Conservation (phyloP, 2,888 invertebrate genomes). For the Heliconius ismenius region DNA sequence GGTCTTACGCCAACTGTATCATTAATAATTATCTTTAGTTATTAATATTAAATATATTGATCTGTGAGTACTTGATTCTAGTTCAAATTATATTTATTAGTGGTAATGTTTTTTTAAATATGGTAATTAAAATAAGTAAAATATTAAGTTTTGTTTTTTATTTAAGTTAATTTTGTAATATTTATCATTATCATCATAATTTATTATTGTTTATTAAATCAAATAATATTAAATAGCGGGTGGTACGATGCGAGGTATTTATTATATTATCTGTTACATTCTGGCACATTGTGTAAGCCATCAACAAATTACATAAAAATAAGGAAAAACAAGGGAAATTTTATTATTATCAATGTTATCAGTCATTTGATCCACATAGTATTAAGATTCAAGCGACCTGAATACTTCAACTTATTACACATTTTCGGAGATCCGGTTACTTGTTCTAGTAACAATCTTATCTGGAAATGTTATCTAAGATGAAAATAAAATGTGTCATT, state of each 20-base stretch:
- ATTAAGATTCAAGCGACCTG: neutral
- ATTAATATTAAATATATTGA: neutral
- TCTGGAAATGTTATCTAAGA: constrained; percentile 9
- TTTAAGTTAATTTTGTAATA: no score
- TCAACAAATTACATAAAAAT: neutral
- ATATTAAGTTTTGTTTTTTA: no score
- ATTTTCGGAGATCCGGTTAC: constrained; percentile 12
- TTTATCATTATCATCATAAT: no score
- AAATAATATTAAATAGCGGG: no score
- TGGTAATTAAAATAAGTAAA: no score
- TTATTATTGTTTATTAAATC: no score
- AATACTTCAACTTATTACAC: constrained; percentile 17
- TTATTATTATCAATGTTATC: constrained; percentile 9
- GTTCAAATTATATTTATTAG: neutral
- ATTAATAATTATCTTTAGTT: constrained; percentile 19
- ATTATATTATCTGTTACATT: neutral
- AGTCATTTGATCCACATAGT: constrained; percentile 3
- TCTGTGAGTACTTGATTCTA: neutral
- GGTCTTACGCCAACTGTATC: constrained; percentile 25
- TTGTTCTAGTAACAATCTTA: constrained; percentile 11
- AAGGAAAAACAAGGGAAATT: neutral
- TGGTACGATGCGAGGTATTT: no score
- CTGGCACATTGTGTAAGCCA: neutral
- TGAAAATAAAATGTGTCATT: constrained; percentile 17
- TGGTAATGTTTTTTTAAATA: neutral